Percentiles rank a stretch among this genome's conserved stretches.
Evolutionary conservation across 1,140 invertebrate species (phyloP).

Genomic region (Drosophila athabasca): DNA sequence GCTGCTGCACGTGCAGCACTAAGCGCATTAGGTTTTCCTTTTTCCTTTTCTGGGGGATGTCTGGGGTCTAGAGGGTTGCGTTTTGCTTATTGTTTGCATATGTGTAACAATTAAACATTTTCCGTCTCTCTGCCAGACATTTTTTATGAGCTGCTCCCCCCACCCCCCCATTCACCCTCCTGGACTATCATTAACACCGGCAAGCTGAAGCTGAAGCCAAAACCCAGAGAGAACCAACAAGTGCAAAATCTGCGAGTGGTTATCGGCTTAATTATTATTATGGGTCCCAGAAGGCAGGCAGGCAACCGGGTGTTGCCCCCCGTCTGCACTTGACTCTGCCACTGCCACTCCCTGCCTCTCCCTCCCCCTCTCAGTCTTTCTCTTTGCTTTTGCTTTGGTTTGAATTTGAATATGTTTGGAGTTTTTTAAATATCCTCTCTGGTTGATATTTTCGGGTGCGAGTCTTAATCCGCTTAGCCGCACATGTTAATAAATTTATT

Average conservation of each 20-base stretch:
- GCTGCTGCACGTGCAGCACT: slow-evolving; percentile 44
- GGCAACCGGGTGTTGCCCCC: slow-evolving; percentile 36
- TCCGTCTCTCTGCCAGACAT: slow-evolving; percentile 57
- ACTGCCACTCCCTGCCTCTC: background rate
- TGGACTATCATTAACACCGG: slow-evolving; percentile 67
- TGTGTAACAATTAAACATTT: slow-evolving; percentile 81
- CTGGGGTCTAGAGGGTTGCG: slow-evolving; percentile 47
- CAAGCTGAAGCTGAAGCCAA: background rate
- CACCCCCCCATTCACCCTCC: no score
- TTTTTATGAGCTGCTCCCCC: slow-evolving; percentile 57
- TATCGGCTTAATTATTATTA: slow-evolving; percentile 82
- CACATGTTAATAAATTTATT: slow-evolving; percentile 81
- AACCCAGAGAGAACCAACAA: slow-evolving; percentile 37
- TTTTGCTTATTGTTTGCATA: slow-evolving; percentile 74
- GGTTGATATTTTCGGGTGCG: slow-evolving; percentile 40
- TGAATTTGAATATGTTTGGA: slow-evolving; percentile 77
- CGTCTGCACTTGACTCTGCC: slow-evolving; percentile 60
- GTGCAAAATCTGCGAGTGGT: slow-evolving; percentile 78
- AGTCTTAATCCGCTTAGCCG: slow-evolving; percentile 71
- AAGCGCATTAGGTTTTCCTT: slow-evolving; percentile 71
- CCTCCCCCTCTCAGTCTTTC: background rate
- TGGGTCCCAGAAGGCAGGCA: slow-evolving; percentile 66
- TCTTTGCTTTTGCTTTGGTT: slow-evolving; percentile 34
- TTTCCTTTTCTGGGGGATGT: background rate
- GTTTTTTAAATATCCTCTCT: slow-evolving; percentile 67